These are phyloP conservation scores for Neomorphus geoffroyi DNA, from an alignment of 2,797 vertebrate genomes.

Conservation along the genomic window DNA sequence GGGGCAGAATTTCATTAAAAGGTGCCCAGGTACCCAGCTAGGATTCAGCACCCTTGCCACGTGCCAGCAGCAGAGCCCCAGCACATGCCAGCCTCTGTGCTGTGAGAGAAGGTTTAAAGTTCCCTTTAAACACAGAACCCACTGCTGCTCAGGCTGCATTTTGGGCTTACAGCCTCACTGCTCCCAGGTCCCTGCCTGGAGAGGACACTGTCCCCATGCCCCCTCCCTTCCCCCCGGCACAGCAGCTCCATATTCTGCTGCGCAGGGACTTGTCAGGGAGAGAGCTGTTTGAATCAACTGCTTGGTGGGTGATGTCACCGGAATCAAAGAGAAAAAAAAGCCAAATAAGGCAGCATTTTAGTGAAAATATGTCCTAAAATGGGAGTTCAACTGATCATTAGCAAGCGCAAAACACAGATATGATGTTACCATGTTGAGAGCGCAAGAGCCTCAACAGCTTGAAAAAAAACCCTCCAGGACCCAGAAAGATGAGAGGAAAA, in stretches of 20 bases:
- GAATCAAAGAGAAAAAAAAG: background rate
- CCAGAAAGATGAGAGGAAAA: background rate
- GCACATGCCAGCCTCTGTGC: fast-evolving
- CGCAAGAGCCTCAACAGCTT: fast-evolving
- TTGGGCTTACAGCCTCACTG: fast-evolving
- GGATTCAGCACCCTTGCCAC: fast-evolving
- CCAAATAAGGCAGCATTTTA: slow-evolving; percentile 49
- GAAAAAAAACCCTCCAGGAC: background rate
- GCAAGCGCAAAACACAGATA: background rate
- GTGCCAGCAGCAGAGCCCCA: background rate
- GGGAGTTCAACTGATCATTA: slow-evolving; percentile 18
- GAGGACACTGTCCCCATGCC: fast-evolving
- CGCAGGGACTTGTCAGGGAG: background rate
- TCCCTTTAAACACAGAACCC: fast-evolving
- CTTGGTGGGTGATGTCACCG: slow-evolving; percentile 34
- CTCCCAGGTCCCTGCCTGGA: fast-evolving
- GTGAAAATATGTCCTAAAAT: slow-evolving; percentile 40
- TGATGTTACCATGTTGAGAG: background rate
- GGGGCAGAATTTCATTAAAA: background rate
- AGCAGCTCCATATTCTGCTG: fast-evolving
- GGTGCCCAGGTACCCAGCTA: fast-evolving
- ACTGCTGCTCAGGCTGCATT: fast-evolving
- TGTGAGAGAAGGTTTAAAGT: too few relatives aligned
- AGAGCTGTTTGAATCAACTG: background rate
- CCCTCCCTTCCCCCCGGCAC: fast-evolving